phyloP scores from a whole-genome alignment of 2,888 invertebrate species.

The Copidosoma aretas region DNA sequence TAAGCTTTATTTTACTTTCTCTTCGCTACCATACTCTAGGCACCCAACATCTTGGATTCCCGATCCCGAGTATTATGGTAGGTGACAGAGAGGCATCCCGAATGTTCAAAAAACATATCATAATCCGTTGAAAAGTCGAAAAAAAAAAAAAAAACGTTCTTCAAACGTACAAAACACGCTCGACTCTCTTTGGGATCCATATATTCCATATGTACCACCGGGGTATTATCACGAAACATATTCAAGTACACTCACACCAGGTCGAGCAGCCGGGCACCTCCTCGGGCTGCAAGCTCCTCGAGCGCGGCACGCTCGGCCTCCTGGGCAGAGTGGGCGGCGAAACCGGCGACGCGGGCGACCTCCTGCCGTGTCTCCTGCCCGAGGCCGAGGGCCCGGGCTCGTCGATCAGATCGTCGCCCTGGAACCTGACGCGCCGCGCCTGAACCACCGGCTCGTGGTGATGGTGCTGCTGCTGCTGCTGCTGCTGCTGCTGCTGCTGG shows the following conservation, averaged over 20 bases:
- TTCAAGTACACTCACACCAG: conserved; percentile 52
- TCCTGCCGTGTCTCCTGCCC: conserved; percentile 37
- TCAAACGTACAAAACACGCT: too few species aligned
- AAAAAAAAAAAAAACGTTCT: too few species aligned
- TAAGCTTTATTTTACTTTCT: too few species aligned
- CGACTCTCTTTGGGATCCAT: too few species aligned
- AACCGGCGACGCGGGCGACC: conserved; percentile 44
- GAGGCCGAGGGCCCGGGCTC: conserved; percentile 35
- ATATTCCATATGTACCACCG: too few species aligned
- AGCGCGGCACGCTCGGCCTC: conserved; percentile 62
- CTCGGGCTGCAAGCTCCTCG: conserved; percentile 66
- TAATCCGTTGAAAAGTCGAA: too few species aligned
- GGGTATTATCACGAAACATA: too few species aligned
- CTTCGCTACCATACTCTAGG: too few species aligned
- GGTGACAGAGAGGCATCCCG: too few species aligned
- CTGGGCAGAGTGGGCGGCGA: conserved; percentile 64
- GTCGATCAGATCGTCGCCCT: conserved; percentile 59
- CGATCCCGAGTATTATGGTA: too few species aligned
- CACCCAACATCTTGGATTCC: too few species aligned
- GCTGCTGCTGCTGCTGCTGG: background rate
- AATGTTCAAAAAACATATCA: too few species aligned
- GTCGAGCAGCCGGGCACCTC: conserved; percentile 62
- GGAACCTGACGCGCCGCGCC: conserved; percentile 65
- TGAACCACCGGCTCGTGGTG: conserved; percentile 19
- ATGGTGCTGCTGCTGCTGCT: background rate